Conservation (phyloP, 1,140 invertebrate species). For the Formica selysi region DNA sequence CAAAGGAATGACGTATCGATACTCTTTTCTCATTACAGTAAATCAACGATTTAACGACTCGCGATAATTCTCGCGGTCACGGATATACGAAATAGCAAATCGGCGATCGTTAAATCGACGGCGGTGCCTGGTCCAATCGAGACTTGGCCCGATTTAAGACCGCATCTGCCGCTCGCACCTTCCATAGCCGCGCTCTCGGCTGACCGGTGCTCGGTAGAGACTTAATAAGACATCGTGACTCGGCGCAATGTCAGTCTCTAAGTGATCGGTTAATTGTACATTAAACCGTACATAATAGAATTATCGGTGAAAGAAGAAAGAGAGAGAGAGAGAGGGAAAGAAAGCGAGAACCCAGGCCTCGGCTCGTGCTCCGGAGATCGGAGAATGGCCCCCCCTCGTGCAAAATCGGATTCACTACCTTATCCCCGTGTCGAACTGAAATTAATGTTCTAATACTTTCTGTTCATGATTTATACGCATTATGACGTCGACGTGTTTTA, state of each 20-base stretch:
- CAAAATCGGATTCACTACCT: slow-evolving; percentile 16
- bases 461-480: background rate
- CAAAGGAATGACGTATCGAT: slow-evolving; percentile 13
- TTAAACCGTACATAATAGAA: slow-evolving; percentile 86
- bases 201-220: slow-evolving; percentile 69
- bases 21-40: slow-evolving; percentile 23
- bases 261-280: slow-evolving; percentile 87
- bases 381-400: background rate
- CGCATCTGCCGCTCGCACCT: slow-evolving; percentile 43
- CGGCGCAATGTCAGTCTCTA: slow-evolving; percentile 84
- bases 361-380: slow-evolving; percentile 55
- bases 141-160: slow-evolving; percentile 48
- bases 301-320: slow-evolving; percentile 76
- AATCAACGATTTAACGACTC: slow-evolving; percentile 38
- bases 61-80: slow-evolving; percentile 47
- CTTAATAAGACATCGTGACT: slow-evolving; percentile 87
- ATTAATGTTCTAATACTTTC: slow-evolving; percentile 39
- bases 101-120: slow-evolving; percentile 48
- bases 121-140: background rate
- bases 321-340: slow-evolving; percentile 21
- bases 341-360: background rate
- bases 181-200: slow-evolving; percentile 69
- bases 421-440: slow-evolving; percentile 1
- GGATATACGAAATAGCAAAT: slow-evolving; percentile 56
- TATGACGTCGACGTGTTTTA: background rate